A percentile compares a stretch with the other conserved stretches of the same genome.
Conservation (phyloP, 2,888 invertebrate genomes). For the Diadegma fenestrale region DNA sequence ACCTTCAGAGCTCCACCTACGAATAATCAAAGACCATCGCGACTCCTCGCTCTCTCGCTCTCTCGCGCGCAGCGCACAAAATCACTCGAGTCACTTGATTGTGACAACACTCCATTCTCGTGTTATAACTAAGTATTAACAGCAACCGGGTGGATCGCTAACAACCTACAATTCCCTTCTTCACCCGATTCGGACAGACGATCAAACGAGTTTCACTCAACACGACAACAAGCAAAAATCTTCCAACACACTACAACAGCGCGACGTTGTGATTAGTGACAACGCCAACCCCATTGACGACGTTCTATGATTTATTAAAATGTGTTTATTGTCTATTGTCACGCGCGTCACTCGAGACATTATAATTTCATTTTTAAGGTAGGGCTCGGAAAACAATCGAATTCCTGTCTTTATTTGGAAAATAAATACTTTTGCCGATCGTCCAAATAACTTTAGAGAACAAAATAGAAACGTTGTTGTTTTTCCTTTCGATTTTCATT, state of each 20-base stretch:
- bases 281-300: background rate
- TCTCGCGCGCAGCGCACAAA: constrained; percentile 13
- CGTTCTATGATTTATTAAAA: constrained; percentile 11
- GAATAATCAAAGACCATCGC: constrained; percentile 66
- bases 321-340: constrained; percentile 29
- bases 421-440: background rate
- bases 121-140: constrained; percentile 53
- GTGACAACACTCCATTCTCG: constrained; percentile 60
- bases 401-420: constrained; percentile 1
- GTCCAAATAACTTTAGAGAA: background rate
- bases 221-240: background rate
- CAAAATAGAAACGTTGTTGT: background rate
- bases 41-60: constrained; percentile 1
- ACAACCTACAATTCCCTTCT: constrained; percentile 46
- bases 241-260: background rate
- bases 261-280: constrained; percentile 9
- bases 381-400: background rate
- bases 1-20: constrained; percentile 65
- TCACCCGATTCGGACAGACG: background rate
- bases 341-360: constrained; percentile 3
- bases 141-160: constrained; percentile 39
- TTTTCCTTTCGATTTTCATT: background rate
- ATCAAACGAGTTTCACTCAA: constrained; percentile 26
- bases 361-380: background rate
- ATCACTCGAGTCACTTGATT: constrained; percentile 66